Base-by-base conservation (phyloP, 2,888 invertebrate species). In the Cerastoderma edule region DNA sequence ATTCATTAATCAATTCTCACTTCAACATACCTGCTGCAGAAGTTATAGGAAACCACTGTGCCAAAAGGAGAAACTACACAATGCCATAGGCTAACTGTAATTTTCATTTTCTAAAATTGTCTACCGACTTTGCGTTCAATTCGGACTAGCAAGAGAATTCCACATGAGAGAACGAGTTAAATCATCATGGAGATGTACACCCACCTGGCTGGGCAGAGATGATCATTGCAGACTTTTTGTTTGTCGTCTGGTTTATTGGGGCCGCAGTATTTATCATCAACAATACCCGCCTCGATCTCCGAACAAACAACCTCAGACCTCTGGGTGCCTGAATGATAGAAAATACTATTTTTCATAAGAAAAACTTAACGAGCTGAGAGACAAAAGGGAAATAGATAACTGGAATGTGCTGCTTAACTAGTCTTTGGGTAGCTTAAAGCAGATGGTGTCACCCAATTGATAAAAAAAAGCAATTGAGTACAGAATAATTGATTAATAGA, bases 211-310 rank as follows among this genome's bases (percentile, higher is more conserved):
- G 95, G 95, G 91, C 95, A 95, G 46, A 94, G 94, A 83, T 95
- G 94, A 75, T 94, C 94, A 89, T 95, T 95, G 91, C 97, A 97
- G 54, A 94, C 93, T 82, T 95, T 94, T 89, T 94, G 94, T 86
- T 95, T 93, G 84, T 95, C 95, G 67, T 89, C 89, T 2, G 92
- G 92, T 83, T 92, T 93, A 3, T 82, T 69, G 1, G 86, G 76
- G 3, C 65, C 60, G 83, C 93, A 93, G 75, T 92, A 92, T 44
- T 78, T 86, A 75, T 94, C 94, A 54, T 95, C 95, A 67, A 94
- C 94, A 60, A 94, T 91, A 3, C 94, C 96, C 93, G 93, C 94
- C 86, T 94, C 94, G 83, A 94, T 94, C 93, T 92, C 93, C 85
- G 93, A 93, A 94, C 93, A 94, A 79, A 87, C 93, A 72, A 91